Evolutionary conservation across 1,140 invertebrate species (phyloP).

Genomic region (Planococcus citri): DNA sequence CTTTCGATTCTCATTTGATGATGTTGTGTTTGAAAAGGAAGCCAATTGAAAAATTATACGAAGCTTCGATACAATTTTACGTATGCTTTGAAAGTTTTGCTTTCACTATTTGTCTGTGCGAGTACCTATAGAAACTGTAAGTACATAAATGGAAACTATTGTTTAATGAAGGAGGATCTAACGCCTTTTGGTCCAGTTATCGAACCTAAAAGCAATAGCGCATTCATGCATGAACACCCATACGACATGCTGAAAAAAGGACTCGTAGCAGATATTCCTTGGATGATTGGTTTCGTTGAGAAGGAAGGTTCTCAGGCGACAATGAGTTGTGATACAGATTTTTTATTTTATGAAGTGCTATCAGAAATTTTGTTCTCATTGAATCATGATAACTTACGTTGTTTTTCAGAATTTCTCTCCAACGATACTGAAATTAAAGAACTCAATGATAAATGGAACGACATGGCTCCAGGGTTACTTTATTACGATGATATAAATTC

Average conservation of each 20-base stretch:
- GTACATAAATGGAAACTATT: too few species aligned
- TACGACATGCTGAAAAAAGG: conserved; percentile 34
- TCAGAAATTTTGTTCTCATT: not conserved
- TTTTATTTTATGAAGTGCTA: not conserved
- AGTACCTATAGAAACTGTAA: too few species aligned
- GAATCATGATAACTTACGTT: too few species aligned
- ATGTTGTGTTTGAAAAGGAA: conserved; percentile 55
- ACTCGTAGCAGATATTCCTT: conserved; percentile 32
- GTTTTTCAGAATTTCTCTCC: conserved; percentile 25
- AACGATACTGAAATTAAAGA: conserved; percentile 18
- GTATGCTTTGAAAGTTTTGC: too few species aligned
- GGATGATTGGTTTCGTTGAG: conserved; percentile 32
- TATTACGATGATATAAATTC: too few species aligned
- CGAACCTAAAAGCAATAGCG: conserved; percentile 35
- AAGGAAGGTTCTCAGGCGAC: conserved; percentile 36
- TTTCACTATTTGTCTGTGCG: too few species aligned
- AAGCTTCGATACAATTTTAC: conserved; percentile 24
- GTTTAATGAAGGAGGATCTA: too few species aligned
- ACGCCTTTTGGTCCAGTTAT: conserved; percentile 42
- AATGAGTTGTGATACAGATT: conserved; percentile 35
- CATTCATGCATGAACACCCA: conserved; percentile 45
- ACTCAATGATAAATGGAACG: conserved; percentile 26
- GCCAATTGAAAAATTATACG: conserved; percentile 43
- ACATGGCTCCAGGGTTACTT: conserved; percentile 18
- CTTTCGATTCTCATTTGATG: conserved; percentile 40